Base-by-base conservation (phyloP, 2,113 vertebrate species). In the Rhinoderma darwinii region DNA sequence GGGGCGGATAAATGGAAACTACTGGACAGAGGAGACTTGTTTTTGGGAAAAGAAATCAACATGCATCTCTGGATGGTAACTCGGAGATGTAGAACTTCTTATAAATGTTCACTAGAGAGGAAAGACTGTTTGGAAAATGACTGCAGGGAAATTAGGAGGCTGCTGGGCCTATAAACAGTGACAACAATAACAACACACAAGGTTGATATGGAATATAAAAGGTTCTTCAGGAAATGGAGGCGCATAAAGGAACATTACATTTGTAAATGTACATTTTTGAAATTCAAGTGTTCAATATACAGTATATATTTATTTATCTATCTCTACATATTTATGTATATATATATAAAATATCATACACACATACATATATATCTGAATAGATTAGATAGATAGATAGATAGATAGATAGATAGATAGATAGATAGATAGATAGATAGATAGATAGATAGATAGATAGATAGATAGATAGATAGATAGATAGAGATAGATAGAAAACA, bases 1-100 rank as follows among this genome's bases (percentile, higher is more conserved):
- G 47, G 84, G 82, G 17, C 54, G 84, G n/a, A n/a, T n/a, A n/a
- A 87, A 68, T 59, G 44, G 82, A 84, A 89, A 73, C 82, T 80
- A 18, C 79, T 47, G 76, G 68, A 59, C 47, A 76, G 39, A 75
- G 51, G 50, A 43, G 51, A 27, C 44, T 61, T 76, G 47, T 30
- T 75, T 72, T 41, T 30, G 70, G 72, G 25, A 44, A 43, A 18
- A 75, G 35, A 70, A 79, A 30, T 39, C 14, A 63, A 27, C 22
- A 59, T 41, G 27, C 4, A 82, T 30, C 30, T 66, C 84, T 30
- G 54, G 2, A 37, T 47, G 75, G 75, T 51, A 74, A 39, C 79
- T 81, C 4, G 25, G 35, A 82, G 78, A 44, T 72, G 32, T 43
- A 70, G 70, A 39, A 54, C 4, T n/a, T 74, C 25, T 56, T 75